Evolutionary conservation across 2,113 vertebrate genomes (phyloP).

Genomic region (Cairina moschata): DNA sequence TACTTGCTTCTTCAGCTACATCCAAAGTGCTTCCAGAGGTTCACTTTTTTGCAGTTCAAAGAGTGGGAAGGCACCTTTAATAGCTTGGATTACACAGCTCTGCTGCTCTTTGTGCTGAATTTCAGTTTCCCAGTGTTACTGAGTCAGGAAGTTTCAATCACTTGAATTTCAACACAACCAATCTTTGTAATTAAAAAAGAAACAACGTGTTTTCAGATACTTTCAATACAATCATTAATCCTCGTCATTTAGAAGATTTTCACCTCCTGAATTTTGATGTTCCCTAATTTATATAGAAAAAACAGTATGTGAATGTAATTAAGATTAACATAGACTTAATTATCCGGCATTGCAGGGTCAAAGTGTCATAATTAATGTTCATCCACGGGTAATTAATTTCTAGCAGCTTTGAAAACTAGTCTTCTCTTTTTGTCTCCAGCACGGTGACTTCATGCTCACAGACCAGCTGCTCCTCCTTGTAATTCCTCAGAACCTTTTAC

Average conservation of each 20-base stretch:
- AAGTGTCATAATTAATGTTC: conserved; percentile 11
- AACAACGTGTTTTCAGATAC: background rate
- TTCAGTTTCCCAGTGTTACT: background rate
- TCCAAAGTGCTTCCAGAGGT: background rate
- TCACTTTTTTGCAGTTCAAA: background rate
- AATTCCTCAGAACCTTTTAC: background rate
- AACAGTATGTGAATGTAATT: conserved; percentile 50
- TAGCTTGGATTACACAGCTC: background rate
- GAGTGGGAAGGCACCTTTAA: background rate
- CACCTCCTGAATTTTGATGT: conserved; percentile 27
- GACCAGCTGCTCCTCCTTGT: background rate
- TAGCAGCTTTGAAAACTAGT: background rate
- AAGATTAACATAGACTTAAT: conserved; percentile 54
- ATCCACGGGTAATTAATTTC: conserved; percentile 49
- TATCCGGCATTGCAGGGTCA: conserved; percentile 32
- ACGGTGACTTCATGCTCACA: background rate
- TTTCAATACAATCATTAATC: conserved; percentile 4
- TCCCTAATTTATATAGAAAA: conserved; percentile 48
- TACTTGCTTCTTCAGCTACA: background rate
- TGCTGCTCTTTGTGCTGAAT: background rate
- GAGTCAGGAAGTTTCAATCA: conserved; percentile 48
- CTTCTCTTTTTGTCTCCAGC: background rate
- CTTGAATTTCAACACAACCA: conserved; percentile 3
- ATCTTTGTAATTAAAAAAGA: conserved; percentile 2
- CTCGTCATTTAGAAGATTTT: conserved; percentile 38